A percentile compares a stretch with the other conserved stretches of the same genome.
These are phyloP conservation scores for Papilio aristodemus DNA, from an alignment of 1,140 invertebrate genomes.

Conservation along the genomic window DNA sequence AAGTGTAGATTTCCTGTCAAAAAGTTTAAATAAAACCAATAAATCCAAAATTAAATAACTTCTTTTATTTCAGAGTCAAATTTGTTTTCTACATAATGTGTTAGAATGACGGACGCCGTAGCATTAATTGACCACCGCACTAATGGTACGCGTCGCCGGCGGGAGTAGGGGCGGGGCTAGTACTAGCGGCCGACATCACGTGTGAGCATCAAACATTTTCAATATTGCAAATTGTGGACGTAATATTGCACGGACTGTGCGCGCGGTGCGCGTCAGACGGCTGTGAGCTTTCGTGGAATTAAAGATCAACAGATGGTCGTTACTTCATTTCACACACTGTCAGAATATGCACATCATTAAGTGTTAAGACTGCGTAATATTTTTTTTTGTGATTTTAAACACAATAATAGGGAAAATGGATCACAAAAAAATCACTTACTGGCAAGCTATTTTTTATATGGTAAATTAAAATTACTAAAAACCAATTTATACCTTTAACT, in stretches of 20 bases:
- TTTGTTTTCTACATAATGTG: conserved; percentile 79
- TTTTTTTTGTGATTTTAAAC: too few relatives aligned
- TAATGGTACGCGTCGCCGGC: conserved; percentile 67
- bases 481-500: too few relatives aligned
- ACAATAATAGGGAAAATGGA: too few relatives aligned
- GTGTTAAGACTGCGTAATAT: neutral
- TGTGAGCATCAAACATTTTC: conserved; percentile 36
- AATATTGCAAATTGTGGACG: neutral
- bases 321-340: conserved; percentile 5
- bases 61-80: conserved; percentile 80
- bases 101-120: conserved; percentile 74
- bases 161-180: too few relatives aligned
- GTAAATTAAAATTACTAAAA: too few relatives aligned
- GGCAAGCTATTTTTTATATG: too few relatives aligned
- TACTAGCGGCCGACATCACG: too few relatives aligned
- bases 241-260: conserved; percentile 31
- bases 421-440: too few relatives aligned
- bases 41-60: conserved; percentile 79
- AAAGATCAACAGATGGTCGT: neutral
- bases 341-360: neutral
- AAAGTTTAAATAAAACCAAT: conserved; percentile 65
- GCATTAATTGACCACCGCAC: conserved; percentile 74
- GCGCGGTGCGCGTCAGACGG: conserved; percentile 2
- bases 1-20: too few relatives aligned
- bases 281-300: conserved; percentile 9